A percentile compares a stretch with the other conserved stretches of the same genome.
Evolutionary conservation across 2,888 invertebrate genomes (phyloP).

Genomic region (Tryphoninae sp.): DNA sequence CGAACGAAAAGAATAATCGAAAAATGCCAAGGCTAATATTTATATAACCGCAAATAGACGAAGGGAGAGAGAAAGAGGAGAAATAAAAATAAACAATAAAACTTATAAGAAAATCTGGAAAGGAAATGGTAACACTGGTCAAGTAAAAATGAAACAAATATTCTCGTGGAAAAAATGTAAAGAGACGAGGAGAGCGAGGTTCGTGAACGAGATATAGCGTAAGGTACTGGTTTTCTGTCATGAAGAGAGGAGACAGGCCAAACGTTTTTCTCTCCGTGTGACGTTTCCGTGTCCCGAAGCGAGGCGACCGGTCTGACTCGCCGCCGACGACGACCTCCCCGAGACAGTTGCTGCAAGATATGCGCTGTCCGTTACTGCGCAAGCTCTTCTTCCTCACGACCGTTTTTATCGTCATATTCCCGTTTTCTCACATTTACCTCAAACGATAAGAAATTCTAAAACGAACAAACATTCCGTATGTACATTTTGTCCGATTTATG

Average conservation of each 20-base stretch:
- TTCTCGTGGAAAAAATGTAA: neutral
- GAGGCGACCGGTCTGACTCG: conserved; percentile 29
- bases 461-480: no score
- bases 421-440: neutral
- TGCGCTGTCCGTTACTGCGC: conserved; percentile 42
- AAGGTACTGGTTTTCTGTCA: conserved; percentile 43
- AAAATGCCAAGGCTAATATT: conserved; percentile 20
- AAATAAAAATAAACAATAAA: neutral
- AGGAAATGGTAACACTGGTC: neutral
- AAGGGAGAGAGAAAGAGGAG: neutral
- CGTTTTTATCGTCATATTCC: neutral
- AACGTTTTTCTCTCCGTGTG: conserved; percentile 33
- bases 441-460: neutral
- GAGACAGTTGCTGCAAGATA: conserved; percentile 36
- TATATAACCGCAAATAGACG: conserved; percentile 6
- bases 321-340: conserved; percentile 32
- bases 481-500: no score
- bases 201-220: conserved; percentile 28
- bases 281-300: conserved; percentile 63
- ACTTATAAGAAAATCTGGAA: neutral
- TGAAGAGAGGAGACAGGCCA: neutral
- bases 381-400: neutral
- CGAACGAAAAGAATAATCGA: no score
- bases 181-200: neutral
- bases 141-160: neutral